Evolutionary conservation across 2,113 vertebrate species (phyloP).

Genomic region (Phylloscopus whistleri): DNA sequence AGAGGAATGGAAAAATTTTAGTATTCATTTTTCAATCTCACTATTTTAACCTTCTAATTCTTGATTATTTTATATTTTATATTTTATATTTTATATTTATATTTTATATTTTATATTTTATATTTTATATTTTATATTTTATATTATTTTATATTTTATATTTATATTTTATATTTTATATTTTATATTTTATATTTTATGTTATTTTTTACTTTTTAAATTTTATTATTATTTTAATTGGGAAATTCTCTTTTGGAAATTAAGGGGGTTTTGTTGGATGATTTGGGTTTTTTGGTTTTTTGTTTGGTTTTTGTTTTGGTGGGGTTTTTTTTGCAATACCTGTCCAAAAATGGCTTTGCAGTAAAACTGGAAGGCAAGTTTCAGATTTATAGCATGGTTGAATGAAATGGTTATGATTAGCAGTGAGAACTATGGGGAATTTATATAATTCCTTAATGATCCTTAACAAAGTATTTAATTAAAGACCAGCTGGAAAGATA

Average conservation of each 20-base stretch:
- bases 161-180: constrained; percentile 61
- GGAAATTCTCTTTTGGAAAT: constrained; percentile 33
- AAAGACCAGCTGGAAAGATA: background rate
- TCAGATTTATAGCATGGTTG: background rate
- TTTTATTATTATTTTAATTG: constrained; percentile 49
- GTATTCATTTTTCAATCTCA: background rate
- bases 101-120: constrained; percentile 62
- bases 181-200: constrained; percentile 61
- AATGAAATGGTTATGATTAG: background rate
- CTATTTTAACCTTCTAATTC: constrained; percentile 15
- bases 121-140: constrained; percentile 61
- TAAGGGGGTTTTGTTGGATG: background rate
- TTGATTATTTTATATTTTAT: constrained; percentile 54
- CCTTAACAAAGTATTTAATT: constrained; percentile 17
- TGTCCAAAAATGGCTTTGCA: background rate
- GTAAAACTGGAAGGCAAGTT: constrained; percentile 24
- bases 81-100: constrained; percentile 51
- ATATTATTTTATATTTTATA: too few species aligned
- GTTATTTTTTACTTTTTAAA: too few species aligned
- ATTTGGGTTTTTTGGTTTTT: background rate
- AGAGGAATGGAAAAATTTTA: background rate
- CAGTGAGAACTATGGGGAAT: background rate
- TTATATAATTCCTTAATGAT: constrained; percentile 6
- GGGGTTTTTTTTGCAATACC: background rate
- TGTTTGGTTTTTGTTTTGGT: too few species aligned